A percentile compares a stretch with the other conserved stretches of the same genome.
Conservation (phyloP, 2,888 invertebrate genomes). For the Eupsilia transversa region DNA sequence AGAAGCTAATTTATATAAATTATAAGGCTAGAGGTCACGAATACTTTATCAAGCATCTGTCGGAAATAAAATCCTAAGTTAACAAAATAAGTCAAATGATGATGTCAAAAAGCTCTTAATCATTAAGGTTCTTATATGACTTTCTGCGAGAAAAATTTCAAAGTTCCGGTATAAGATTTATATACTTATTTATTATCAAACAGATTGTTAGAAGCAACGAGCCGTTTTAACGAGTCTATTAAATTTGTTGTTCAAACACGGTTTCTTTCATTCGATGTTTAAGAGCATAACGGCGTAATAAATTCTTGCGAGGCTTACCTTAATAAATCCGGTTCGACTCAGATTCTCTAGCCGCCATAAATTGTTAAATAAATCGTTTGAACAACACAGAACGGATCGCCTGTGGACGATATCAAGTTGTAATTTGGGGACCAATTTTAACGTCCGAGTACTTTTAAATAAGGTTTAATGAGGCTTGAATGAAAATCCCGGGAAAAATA, state of each 20-base stretch:
- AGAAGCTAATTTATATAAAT: no score
- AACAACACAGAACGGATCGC: conserved; percentile 77
- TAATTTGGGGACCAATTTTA: conserved; percentile 71
- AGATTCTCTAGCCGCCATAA: conserved; percentile 85
- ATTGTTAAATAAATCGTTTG: conserved; percentile 87
- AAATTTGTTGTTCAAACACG: conserved; percentile 73
- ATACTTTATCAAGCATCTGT: conserved; percentile 1
- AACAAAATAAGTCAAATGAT: conserved; percentile 35
- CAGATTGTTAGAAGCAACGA: conserved; percentile 60
- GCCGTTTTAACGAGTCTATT: conserved; percentile 70
- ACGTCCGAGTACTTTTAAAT: conserved; percentile 64
- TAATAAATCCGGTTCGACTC: conserved; percentile 87
- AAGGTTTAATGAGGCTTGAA: conserved; percentile 55
- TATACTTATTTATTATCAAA: conserved; percentile 58
- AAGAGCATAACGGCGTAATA: conserved; percentile 79
- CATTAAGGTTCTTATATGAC: conserved; percentile 36
- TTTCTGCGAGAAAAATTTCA: conserved; percentile 41
- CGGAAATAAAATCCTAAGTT: conserved; percentile 22
- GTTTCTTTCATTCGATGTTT: conserved; percentile 77
- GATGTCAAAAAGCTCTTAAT: conserved; percentile 50
- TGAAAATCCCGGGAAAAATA: conserved; percentile 42
- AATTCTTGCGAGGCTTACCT: conserved; percentile 84
- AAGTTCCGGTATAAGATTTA: conserved; percentile 51
- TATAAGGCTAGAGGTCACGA: neutral
- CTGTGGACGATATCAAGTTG: conserved; percentile 76